Base-by-base conservation (phyloP, 2,888 invertebrate species). In the Thereva unica region DNA sequence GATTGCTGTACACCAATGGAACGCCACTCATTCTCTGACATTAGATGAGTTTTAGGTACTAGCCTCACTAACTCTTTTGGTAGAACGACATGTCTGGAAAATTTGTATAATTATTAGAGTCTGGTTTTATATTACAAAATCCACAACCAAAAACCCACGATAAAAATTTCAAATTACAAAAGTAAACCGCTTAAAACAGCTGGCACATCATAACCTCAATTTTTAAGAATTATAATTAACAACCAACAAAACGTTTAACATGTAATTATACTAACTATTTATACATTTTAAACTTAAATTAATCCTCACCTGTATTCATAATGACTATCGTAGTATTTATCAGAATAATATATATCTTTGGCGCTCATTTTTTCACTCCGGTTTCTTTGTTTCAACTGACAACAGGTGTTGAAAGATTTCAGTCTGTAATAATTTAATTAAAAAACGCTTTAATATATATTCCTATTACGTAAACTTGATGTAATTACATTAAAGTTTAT, bases 1-100 rank as follows among this genome's bases (percentile, higher is more conserved):
- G 95, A 95, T 80, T 97, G 97, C 80, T 96, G 95, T 0, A 97
- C 95, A 1, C 97, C 97, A 71, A 97, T 90, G 66, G 89, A 84
- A 75, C 97, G 86, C 97, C 97, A 97, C 82, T 97, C 97, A 54
- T 87, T 83, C 80, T 97, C 97, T 0, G 92, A 85, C 95, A 97
- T 95, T 69, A 97, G 83, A 80, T 95, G 95, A 63, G 92, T 92
- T 81, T 92, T 95, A 0, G 97, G 97, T 35, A 97, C 92, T 70
- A 90, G 82, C 78, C 93, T 93, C 0, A 91, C 91, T 81, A 97
- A 85, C 72, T 97, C 96, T 79, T 94, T 95, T 0, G 97, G 95
- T 69, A 97, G 82, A 68, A 95, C 92, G 53, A 97, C 97, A 85
- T 97, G 97, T 78, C 97, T 97, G 78, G 47, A 50, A 52, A 53